Evolutionary conservation across 2,797 vertebrate genomes (phyloP).

Genomic region (Epinephelus awoara): DNA sequence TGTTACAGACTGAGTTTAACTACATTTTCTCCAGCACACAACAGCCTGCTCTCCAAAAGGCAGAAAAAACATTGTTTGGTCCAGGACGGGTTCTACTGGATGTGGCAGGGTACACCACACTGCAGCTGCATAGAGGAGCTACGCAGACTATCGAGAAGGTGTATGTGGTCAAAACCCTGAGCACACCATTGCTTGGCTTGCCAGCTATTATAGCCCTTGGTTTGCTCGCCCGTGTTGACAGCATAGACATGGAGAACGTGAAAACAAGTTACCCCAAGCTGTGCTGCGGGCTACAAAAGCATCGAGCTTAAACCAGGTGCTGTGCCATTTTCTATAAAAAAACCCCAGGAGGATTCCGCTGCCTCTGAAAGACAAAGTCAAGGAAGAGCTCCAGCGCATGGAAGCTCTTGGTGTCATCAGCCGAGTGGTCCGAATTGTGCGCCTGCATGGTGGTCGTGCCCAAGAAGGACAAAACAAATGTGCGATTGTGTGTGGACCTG

Average conservation of each 20-base stretch:
- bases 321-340: no score
- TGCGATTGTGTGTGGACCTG: background rate
- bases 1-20: background rate
- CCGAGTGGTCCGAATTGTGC: conserved; percentile 44
- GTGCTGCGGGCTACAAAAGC: no score
- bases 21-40: background rate
- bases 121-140: fast-evolving
- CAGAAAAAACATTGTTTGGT: no score
- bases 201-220: background rate
- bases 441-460: conserved; percentile 23
- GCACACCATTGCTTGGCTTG: no score
- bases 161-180: no score
- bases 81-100: no score
- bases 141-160: no score
- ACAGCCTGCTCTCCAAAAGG: no score
- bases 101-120: fast-evolving
- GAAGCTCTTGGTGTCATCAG: conserved; percentile 4
- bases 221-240: background rate
- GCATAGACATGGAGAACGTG: background rate
- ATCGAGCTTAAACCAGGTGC: no score
- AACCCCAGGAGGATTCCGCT: no score
- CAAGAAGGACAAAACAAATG: conserved; percentile 9
- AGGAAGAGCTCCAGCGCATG: no score
- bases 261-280: background rate
- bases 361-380: fast-evolving